Evolutionary conservation across 2,888 invertebrate genomes (phyloP).

Genomic region (Tuberolachnus salignus): DNA sequence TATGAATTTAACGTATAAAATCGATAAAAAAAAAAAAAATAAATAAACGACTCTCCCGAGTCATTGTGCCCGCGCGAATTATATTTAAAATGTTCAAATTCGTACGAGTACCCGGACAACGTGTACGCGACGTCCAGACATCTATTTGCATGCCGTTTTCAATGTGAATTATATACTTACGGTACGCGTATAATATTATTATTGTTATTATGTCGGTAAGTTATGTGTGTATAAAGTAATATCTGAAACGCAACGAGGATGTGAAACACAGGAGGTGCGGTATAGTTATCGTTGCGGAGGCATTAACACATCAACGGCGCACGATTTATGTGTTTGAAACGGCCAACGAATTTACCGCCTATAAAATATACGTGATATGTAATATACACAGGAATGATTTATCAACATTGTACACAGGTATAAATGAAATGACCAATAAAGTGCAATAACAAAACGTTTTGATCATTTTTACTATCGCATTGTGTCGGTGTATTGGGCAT

Average conservation of each 20-base stretch:
- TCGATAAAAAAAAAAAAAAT: too few species aligned
- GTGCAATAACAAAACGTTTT: background rate
- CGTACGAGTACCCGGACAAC: too few species aligned
- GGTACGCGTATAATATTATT: too few species aligned
- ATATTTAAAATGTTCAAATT: background rate
- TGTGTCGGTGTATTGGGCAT: too few species aligned
- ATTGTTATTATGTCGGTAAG: too few species aligned
- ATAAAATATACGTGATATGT: background rate
- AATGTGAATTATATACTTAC: too few species aligned
- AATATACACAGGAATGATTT: slow-evolving; percentile 12
- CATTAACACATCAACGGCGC: slow-evolving; percentile 43
- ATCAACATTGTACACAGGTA: slow-evolving; percentile 4
- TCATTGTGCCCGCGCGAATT: too few species aligned
- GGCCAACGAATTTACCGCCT: slow-evolving; percentile 10
- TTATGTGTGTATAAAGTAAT: too few species aligned
- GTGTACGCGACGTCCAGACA: background rate
- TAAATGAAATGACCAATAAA: slow-evolving; percentile 15
- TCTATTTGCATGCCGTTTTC: too few species aligned
- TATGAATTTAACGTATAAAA: too few species aligned
- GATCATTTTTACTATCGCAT: background rate
- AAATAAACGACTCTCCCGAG: too few species aligned
- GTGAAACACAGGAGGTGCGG: background rate
- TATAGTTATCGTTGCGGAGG: background rate
- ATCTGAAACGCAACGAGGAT: slow-evolving; percentile 3
- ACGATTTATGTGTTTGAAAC: slow-evolving; percentile 39